Conservation (phyloP, 2,797 vertebrate genomes). For the Eurystomus glaucurus region DNA sequence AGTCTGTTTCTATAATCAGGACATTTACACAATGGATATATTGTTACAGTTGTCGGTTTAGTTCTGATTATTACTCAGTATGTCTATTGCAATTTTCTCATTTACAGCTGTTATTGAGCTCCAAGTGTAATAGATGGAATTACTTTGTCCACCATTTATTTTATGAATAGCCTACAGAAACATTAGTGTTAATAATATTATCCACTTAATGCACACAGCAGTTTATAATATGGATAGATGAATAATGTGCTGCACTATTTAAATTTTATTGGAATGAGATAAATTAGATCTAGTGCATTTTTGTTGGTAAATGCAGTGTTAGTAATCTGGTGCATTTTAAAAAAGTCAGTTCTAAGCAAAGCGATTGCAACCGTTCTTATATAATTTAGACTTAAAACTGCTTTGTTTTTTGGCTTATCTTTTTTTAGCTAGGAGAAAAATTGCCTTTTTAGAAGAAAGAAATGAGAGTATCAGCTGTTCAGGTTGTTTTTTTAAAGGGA, state of each 20-base stretch:
- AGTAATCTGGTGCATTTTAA: background rate
- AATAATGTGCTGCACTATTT: constrained; percentile 52
- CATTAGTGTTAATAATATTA: constrained; percentile 70
- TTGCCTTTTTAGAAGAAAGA: background rate
- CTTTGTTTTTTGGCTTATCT: background rate
- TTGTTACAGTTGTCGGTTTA: constrained; percentile 73
- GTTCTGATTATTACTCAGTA: constrained; percentile 75
- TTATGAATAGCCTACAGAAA: constrained; percentile 68
- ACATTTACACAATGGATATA: constrained; percentile 53
- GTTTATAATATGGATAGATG: constrained; percentile 60
- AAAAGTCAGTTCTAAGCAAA: background rate
- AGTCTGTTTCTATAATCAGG: constrained; percentile 48
- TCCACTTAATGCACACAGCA: constrained; percentile 61
- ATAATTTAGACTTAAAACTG: background rate
- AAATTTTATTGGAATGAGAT: constrained; percentile 61
- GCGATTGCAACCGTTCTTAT: background rate
- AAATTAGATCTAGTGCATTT: constrained; percentile 4
- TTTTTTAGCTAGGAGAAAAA: background rate
- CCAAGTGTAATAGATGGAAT: constrained; percentile 61
- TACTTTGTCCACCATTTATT: constrained; percentile 63
- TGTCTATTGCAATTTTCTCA: constrained; percentile 68
- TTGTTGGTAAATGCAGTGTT: constrained; percentile 2
- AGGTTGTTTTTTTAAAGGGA: background rate
- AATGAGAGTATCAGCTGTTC: background rate
- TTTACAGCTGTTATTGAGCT: constrained; percentile 67